Conservation (phyloP, 2,797 vertebrate species). For the Macropodus opercularis region DNA sequence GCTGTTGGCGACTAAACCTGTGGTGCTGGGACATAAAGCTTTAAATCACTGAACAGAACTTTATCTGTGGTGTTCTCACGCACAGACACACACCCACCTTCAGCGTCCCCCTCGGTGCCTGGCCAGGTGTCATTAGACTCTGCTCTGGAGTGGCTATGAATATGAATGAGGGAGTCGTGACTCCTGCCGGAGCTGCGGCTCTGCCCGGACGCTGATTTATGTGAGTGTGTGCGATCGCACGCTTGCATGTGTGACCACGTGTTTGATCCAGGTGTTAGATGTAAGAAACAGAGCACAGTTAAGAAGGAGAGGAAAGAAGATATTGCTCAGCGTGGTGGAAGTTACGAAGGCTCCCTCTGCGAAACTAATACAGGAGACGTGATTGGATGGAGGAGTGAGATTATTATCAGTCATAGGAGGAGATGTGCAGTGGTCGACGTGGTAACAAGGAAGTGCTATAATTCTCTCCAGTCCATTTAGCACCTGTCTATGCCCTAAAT, state of each 20-base stretch:
- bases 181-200: conserved; percentile 45
- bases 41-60: not conserved
- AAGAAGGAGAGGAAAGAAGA: not conserved
- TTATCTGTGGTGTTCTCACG: conserved; percentile 1
- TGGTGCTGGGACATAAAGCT: not conserved
- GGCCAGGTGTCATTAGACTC: conserved; percentile 64
- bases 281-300: conserved; percentile 8
- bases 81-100: conserved; percentile 6
- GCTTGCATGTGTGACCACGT: conserved; percentile 18
- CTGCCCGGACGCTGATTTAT: not conserved
- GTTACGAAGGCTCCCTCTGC: not conserved
- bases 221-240: conserved; percentile 20
- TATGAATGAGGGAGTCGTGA: conserved; percentile 78
- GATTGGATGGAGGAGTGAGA: not conserved
- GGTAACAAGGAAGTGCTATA: not conserved
- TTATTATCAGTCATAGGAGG: not conserved
- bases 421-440: not conserved
- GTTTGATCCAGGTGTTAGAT: conserved; percentile 37
- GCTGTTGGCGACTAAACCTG: not conserved
- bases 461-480: not conserved
- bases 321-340: not conserved
- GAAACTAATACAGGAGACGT: not conserved
- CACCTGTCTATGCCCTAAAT: not conserved
- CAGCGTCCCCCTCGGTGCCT: conserved; percentile 21
- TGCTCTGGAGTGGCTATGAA: conserved; percentile 66